Evolutionary conservation across 2,113 vertebrate genomes (phyloP), one percentile per base, ranked within the genome.

Genomic region (Andinoacara biseriatus): DNA sequence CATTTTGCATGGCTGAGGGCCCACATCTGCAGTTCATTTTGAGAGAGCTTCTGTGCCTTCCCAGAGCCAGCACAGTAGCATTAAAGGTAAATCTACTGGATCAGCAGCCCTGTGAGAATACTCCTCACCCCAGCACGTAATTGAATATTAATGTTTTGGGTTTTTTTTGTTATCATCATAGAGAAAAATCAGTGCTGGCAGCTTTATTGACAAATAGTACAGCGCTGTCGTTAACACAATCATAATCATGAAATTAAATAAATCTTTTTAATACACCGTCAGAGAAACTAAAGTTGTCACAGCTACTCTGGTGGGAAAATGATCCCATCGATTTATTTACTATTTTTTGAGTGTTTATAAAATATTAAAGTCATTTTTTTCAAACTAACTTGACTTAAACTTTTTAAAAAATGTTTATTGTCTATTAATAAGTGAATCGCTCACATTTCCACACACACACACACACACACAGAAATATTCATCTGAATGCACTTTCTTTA

Each of bases 21-120:
- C 83, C 74, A 94, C 95, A 95, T 96, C 94, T 95, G 94, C 62
- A 90, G 89, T 81, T 93, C 86, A 92, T 95, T 94, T 93, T 67
- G 69, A 1, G 20, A 77, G 74, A 65, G 83, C 86, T 92, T 92
- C 90, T 90, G 89, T 93, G 90, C 86, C 85, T 90, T 82, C 26
- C 74, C 85, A 17, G 54, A 81, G 90, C 89, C 91, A 91, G 84
- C 85, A 95, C 94, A 93, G 93, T 95, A 93, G 92, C 92, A 85
- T 92, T 89, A 91, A 85, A 93, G 80, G 86, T 92, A 92, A 92
- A 93, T 92, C 89, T 88, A 60, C 69, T 65, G 69, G 84, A 90
- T 78, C 87, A 62, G 78, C 86, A 79, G 81, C 57, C 78, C 61
- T 26, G 74, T 74, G 85, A 86, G 82, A 88, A 83, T 57, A 84